Percentiles rank a stretch among this genome's conserved stretches.
Evolutionary conservation across 1,140 invertebrate genomes (phyloP).

Genomic region (Aphelenchoides besseyi): DNA sequence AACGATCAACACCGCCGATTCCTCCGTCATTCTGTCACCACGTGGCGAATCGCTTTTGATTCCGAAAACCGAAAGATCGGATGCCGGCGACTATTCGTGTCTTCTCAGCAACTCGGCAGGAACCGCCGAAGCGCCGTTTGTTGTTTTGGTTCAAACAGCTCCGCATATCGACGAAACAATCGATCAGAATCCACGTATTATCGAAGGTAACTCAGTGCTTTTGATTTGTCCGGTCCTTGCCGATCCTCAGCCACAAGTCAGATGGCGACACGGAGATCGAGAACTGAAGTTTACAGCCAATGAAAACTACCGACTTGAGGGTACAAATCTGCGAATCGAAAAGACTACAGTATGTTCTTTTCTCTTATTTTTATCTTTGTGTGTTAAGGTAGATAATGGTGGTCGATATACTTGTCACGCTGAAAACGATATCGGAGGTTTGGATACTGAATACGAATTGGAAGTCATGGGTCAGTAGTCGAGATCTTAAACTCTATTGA

Average conservation of each 20-base stretch:
- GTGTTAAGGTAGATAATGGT: slow-evolving; percentile 58
- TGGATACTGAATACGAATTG: slow-evolving; percentile 64
- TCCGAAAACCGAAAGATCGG: slow-evolving; percentile 63
- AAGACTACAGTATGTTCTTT: slow-evolving; percentile 25
- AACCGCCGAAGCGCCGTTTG: slow-evolving; percentile 43
- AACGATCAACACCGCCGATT: slow-evolving; percentile 43
- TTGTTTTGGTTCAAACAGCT: slow-evolving; percentile 44
- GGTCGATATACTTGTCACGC: slow-evolving; percentile 67
- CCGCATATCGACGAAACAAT: slow-evolving; percentile 56
- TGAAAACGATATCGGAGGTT: slow-evolving; percentile 66
- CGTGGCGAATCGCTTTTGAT: slow-evolving; percentile 63
- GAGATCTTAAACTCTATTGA: not conserved
- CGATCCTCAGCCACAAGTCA: slow-evolving; percentile 63
- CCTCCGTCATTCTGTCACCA: slow-evolving; percentile 60
- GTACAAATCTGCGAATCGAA: slow-evolving; percentile 31
- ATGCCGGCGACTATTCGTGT: slow-evolving; percentile 66
- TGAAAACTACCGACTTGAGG: slow-evolving; percentile 34
- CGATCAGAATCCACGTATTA: slow-evolving; percentile 57
- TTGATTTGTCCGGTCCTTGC: slow-evolving; percentile 65
- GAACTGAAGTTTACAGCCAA: slow-evolving; percentile 1
- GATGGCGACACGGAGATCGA: slow-evolving; percentile 61
- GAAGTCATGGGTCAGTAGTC: slow-evolving; percentile 65
- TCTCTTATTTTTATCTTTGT: not conserved
- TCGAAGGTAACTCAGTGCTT: slow-evolving; percentile 60
- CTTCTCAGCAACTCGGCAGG: slow-evolving; percentile 64